Evolutionary conservation across 2,888 invertebrate genomes (phyloP).

Genomic region (Nemurella pictetii): DNA sequence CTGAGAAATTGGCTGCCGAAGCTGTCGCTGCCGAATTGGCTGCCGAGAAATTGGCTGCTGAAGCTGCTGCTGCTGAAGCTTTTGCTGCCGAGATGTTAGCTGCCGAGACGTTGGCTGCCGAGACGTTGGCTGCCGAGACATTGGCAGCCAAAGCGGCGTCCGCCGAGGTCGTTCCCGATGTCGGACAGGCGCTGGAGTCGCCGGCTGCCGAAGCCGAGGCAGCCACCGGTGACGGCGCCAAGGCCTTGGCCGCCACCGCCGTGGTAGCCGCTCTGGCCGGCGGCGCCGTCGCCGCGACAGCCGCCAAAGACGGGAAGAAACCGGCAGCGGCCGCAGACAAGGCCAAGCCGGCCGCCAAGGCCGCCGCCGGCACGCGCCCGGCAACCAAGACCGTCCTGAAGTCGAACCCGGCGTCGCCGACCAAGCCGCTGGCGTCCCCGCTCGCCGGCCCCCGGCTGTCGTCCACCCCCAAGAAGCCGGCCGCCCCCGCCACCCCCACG

Average conservation of each 20-base stretch:
- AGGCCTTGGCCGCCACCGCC: slow-evolving; percentile 43
- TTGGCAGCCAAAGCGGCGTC: too few relatives aligned
- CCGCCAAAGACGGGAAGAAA: slow-evolving; percentile 48
- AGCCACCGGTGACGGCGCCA: too few relatives aligned
- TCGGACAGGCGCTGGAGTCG: too few relatives aligned
- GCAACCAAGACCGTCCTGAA: slow-evolving; percentile 41
- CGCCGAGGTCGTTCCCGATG: too few relatives aligned
- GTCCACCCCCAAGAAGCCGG: slow-evolving; percentile 35
- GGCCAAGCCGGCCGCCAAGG: slow-evolving; percentile 43
- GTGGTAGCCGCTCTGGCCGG: slow-evolving; percentile 33
- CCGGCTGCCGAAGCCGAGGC: slow-evolving; percentile 36
- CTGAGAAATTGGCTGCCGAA: slow-evolving; percentile 20
- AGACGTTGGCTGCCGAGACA: too few relatives aligned
- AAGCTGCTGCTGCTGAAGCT: slow-evolving; percentile 41
- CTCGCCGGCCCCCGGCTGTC: background rate
- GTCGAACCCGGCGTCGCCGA: slow-evolving; percentile 46
- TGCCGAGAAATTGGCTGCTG: slow-evolving; percentile 31
- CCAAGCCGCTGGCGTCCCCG: slow-evolving; percentile 41
- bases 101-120: too few relatives aligned
- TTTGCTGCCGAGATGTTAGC: slow-evolving; percentile 36
- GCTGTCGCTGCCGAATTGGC: slow-evolving; percentile 42
- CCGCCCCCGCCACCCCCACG: slow-evolving; percentile 36
- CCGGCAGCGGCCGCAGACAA: slow-evolving; percentile 45
- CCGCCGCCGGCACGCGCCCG: slow-evolving; percentile 43
- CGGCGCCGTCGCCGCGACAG: slow-evolving; percentile 33